Conservation (phyloP, 2,113 vertebrate species). For the Gnathonemus echidnorhynchus region DNA sequence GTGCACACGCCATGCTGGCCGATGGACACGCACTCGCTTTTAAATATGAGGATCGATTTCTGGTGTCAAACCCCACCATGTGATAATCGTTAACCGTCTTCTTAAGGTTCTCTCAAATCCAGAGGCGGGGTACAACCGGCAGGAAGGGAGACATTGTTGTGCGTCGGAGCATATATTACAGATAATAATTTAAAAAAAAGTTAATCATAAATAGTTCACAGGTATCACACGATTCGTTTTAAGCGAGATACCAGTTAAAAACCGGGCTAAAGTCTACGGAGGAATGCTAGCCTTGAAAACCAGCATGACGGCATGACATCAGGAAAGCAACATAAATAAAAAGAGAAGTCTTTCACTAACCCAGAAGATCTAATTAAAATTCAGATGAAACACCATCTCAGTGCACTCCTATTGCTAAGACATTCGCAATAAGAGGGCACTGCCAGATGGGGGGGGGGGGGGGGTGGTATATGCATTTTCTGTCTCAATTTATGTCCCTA, state of each 20-base stretch:
- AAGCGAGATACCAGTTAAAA: neutral
- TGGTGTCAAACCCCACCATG: neutral
- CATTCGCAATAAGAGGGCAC: neutral
- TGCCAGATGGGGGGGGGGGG: neutral
- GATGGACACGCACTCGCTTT: neutral
- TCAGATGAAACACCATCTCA: neutral
- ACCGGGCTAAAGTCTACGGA: neutral
- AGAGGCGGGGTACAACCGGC: neutral
- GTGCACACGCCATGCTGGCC: neutral
- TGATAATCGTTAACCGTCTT: neutral
- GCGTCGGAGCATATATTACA: neutral
- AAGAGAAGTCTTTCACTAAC: neutral
- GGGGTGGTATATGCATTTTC: neutral
- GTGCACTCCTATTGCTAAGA: neutral
- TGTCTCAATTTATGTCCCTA: neutral
- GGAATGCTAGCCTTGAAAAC: neutral
- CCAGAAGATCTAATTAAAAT: slow-evolving; percentile 7
- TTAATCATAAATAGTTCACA: neutral
- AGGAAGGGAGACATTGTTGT: neutral
- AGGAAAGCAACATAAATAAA: neutral
- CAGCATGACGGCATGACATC: neutral
- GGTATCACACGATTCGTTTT: neutral
- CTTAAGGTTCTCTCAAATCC: neutral
- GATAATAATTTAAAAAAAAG: neutral
- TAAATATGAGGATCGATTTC: neutral